phyloP scores from a whole-genome alignment of 2,888 invertebrate species.

The Adineta ricciae region DNA sequence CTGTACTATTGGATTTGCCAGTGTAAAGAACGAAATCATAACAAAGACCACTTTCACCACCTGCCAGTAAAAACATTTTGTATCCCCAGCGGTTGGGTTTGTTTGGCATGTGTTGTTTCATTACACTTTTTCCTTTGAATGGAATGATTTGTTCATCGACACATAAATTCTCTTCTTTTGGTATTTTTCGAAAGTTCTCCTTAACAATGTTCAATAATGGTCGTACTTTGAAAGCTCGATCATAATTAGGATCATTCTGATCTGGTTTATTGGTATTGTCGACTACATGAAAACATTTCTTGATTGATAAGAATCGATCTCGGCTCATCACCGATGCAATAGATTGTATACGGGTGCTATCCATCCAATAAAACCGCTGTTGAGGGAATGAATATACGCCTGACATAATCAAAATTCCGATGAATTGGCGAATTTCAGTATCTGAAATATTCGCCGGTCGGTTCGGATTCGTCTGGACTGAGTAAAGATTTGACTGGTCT shows the following conservation, averaged over 20 bases:
- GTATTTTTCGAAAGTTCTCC: constrained; percentile 33
- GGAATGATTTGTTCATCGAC: constrained; percentile 36
- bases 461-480: no score
- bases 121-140: constrained; percentile 34
- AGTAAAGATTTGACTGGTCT: no score
- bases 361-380: no score
- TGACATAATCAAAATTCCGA: no score
- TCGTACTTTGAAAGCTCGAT: constrained; percentile 35
- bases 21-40: no score
- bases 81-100: constrained; percentile 37
- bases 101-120: constrained; percentile 35
- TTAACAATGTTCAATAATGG: constrained; percentile 34
- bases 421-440: no score
- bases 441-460: no score
- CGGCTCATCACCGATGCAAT: constrained; percentile 24
- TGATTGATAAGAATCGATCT: constrained; percentile 33
- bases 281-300: constrained; percentile 35
- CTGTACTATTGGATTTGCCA: background rate
- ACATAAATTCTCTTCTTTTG: constrained; percentile 27
- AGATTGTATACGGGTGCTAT: background rate
- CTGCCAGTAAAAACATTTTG: no score
- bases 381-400: no score
- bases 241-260: constrained; percentile 29
- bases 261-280: constrained; percentile 34
- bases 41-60: no score